phyloP scores from a whole-genome alignment of 2,888 invertebrate genomes.

The Idaea biselata region DNA sequence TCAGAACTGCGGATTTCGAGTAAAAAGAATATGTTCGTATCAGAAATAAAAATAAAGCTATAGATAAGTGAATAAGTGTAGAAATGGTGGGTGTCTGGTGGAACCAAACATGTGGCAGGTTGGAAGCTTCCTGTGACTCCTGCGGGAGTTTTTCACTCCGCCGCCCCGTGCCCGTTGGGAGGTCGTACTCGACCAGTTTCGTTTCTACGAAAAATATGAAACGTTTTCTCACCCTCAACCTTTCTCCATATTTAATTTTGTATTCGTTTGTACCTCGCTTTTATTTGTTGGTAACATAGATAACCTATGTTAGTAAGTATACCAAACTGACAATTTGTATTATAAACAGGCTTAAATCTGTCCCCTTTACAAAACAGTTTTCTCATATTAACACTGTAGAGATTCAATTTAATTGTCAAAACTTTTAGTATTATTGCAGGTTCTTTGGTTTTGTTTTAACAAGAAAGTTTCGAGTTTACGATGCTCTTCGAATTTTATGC shows the following conservation, averaged over 20 bases:
- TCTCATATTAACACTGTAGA: background rate
- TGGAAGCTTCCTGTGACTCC: background rate
- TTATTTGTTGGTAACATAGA: too few relatives aligned
- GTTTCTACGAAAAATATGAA: background rate
- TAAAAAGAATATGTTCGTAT: conserved; percentile 10
- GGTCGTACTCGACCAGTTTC: background rate
- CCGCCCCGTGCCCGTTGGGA: background rate
- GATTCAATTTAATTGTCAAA: conserved; percentile 7
- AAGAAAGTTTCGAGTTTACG: conserved; percentile 29
- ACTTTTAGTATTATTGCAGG: conserved; percentile 12
- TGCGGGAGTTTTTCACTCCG: background rate
- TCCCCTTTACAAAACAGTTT: background rate
- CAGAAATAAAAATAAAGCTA: conserved; percentile 24
- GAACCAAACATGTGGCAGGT: background rate
- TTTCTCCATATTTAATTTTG: background rate
- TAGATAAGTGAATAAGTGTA: conserved; percentile 7
- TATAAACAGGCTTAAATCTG: background rate
- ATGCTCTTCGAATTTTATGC: conserved; percentile 34
- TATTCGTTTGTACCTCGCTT: background rate
- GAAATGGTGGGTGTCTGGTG: conserved; percentile 6
- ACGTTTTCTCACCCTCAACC: background rate
- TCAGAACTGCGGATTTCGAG: background rate
- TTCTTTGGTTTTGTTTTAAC: conserved; percentile 27
- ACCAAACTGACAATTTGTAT: background rate
- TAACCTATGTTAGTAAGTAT: background rate